Evolutionary conservation across 1,140 invertebrate genomes (phyloP).

Genomic region (Monomorium pharaonis): DNA sequence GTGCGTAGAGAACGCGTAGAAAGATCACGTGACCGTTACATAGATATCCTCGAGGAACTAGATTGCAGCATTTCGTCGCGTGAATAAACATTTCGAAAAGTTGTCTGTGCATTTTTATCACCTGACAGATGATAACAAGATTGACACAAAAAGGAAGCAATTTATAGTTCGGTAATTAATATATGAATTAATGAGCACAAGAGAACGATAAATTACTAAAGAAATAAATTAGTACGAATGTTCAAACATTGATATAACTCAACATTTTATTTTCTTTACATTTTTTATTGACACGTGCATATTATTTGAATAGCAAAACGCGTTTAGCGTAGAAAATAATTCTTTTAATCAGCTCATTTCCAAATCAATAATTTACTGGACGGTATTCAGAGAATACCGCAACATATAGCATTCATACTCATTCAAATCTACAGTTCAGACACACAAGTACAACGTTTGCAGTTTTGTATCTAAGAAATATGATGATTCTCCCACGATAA

Average conservation of each 20-base stretch:
- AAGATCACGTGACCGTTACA: constrained; percentile 26
- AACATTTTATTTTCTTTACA: neutral
- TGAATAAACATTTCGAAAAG: constrained; percentile 8
- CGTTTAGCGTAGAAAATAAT: neutral
- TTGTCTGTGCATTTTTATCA: neutral
- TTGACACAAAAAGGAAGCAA: neutral
- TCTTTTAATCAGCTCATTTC: neutral
- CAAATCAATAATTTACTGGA: constrained; percentile 14
- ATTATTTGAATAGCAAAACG: neutral
- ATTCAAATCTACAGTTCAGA: neutral
- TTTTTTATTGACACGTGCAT: neutral
- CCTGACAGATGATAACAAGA: too few species aligned
- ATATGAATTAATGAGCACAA: neutral
- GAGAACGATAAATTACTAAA: neutral
- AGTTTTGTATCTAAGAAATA: constrained; percentile 35
- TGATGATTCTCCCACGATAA: constrained; percentile 29
- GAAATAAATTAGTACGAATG: neutral
- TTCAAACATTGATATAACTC: neutral
- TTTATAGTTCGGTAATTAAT: neutral
- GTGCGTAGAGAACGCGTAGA: constrained; percentile 17
- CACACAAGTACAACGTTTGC: constrained; percentile 4
- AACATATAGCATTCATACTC: neutral
- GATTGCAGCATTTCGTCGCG: neutral
- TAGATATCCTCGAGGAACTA: neutral
- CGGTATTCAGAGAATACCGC: constrained; percentile 7